These are phyloP conservation scores for Nestor notabilis DNA, from an alignment of 2,113 vertebrate species.

Conservation along the genomic window DNA sequence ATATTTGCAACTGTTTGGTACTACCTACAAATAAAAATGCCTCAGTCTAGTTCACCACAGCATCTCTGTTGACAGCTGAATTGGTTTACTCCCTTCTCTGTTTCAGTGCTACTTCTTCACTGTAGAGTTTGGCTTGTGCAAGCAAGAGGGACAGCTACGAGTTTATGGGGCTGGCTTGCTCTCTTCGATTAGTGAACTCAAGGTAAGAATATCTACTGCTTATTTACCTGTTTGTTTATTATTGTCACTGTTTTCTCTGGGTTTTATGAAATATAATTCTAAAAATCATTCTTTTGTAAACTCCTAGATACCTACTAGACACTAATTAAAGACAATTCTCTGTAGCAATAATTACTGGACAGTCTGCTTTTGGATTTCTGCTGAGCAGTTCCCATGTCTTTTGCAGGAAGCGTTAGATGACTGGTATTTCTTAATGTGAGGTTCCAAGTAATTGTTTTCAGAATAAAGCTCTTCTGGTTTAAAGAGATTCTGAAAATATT, in stretches of 20 bases:
- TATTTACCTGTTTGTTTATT: background rate
- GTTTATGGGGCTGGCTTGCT: slow-evolving; percentile 95
- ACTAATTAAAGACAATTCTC: background rate
- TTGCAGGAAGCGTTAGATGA: background rate
- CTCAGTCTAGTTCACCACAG: background rate
- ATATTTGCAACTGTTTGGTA: background rate
- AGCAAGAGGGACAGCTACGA: slow-evolving; percentile 91
- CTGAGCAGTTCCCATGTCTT: background rate
- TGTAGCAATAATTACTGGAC: background rate
- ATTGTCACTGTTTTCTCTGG: background rate
- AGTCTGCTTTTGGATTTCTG: background rate
- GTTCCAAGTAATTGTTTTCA: background rate
- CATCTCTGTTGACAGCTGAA: background rate
- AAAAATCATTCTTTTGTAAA: background rate
- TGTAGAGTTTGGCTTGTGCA: slow-evolving; percentile 97
- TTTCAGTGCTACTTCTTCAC: slow-evolving; percentile 98
- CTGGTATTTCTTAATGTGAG: background rate
- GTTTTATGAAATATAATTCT: background rate
- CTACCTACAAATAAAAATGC: background rate
- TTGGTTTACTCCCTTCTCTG: background rate
- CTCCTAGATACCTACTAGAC: background rate
- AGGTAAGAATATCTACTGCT: slow-evolving; percentile 75
- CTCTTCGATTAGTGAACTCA: slow-evolving; percentile 96
- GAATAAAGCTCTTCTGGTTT: background rate
- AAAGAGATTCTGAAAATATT: background rate